These are phyloP conservation scores for Lycia hirtaria DNA, from an alignment of 2,888 invertebrate genomes.

Conservation along the genomic window DNA sequence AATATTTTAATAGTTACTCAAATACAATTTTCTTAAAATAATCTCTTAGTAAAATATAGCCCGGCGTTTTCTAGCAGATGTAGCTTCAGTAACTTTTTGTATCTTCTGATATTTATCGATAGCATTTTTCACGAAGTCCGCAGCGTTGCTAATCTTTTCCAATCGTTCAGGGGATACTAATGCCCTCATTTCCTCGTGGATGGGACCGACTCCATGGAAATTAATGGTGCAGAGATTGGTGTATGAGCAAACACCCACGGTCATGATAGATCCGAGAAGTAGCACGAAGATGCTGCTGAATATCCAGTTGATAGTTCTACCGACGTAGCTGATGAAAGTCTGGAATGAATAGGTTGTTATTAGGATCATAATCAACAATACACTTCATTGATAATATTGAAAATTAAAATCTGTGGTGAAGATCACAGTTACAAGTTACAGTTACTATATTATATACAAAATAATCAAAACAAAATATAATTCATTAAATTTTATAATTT, in stretches of 20 bases:
- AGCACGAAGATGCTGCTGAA: slow-evolving; percentile 77
- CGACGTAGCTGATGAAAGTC: slow-evolving; percentile 69
- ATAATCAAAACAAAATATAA: too few species aligned
- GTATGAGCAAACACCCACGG: slow-evolving; percentile 84
- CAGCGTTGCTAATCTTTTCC: slow-evolving; percentile 85
- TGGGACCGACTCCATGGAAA: slow-evolving; percentile 86
- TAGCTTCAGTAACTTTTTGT: slow-evolving; percentile 60
- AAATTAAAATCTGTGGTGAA: too few species aligned
- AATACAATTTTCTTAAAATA: neutral
- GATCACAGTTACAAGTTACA: too few species aligned
- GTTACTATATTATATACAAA: too few species aligned
- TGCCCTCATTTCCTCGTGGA: slow-evolving; percentile 83
- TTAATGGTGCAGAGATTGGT: slow-evolving; percentile 87
- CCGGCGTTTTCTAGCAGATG: slow-evolving; percentile 57
- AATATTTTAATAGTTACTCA: neutral
- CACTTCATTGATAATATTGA: too few species aligned
- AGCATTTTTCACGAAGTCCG: slow-evolving; percentile 86
- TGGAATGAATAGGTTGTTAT: slow-evolving; percentile 56
- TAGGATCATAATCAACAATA: too few species aligned
- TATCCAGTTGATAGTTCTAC: slow-evolving; percentile 68
- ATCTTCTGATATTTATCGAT: slow-evolving; percentile 86
- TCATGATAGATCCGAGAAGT: slow-evolving; percentile 76
- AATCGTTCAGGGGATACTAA: slow-evolving; percentile 86
- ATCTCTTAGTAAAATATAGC: slow-evolving; percentile 43
- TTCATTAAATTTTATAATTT: too few species aligned